Evolutionary conservation across 2,797 vertebrate genomes (phyloP).

Genomic region (Dallia pectoralis): DNA sequence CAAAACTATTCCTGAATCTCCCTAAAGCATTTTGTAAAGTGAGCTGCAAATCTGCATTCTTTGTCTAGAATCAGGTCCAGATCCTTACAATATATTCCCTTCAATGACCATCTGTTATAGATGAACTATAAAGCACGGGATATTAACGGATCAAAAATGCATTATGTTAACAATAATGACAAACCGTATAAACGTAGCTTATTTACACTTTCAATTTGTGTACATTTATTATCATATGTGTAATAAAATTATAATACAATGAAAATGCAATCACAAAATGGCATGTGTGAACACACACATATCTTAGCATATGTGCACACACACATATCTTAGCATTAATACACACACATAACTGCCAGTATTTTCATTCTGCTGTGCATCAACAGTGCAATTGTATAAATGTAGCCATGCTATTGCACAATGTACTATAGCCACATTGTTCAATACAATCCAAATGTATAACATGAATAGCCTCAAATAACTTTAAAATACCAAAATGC

Average conservation of each 20-base stretch:
- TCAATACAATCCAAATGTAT: conserved; percentile 22
- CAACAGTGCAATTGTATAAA: not conserved
- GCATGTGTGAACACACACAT: not conserved
- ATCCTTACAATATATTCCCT: not conserved
- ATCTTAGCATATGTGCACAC: not conserved
- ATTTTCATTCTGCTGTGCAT: not conserved
- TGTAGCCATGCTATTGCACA: not conserved
- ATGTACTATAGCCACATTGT: not conserved
- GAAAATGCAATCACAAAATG: not conserved
- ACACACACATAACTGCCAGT: not conserved
- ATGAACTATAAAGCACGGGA: not conserved
- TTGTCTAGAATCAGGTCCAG: not conserved
- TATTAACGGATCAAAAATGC: no score
- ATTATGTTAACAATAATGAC: not conserved
- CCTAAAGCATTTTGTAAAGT: not conserved
- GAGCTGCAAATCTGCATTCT: not conserved
- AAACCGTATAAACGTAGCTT: not conserved
- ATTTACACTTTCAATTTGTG: not conserved
- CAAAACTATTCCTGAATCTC: not conserved
- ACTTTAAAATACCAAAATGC: not conserved
- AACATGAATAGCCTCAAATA: conserved; percentile 32
- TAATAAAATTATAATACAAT: not conserved
- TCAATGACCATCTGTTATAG: not conserved
- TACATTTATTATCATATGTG: not conserved
- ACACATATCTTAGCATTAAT: not conserved